These are phyloP conservation scores for Orbicella faveolata DNA, from an alignment of 64 coral and sea anemone species.

Conservation along the genomic window DNA sequence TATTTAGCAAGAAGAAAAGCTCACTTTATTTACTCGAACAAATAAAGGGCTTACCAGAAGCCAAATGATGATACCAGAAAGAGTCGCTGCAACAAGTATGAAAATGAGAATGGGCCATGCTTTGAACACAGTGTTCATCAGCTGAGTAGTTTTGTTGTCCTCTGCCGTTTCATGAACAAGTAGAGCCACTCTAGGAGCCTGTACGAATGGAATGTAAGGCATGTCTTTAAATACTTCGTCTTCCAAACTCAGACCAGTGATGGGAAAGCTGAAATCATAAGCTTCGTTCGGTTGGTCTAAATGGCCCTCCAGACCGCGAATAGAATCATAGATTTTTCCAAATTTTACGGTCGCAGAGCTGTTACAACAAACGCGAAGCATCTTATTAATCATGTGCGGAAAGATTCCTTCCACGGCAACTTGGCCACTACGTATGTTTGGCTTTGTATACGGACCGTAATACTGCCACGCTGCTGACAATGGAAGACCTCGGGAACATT, in stretches of 20 bases:
- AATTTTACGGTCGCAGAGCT: conserved; percentile 14
- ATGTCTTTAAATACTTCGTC: conserved; percentile 81
- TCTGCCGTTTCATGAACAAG: conserved; percentile 67
- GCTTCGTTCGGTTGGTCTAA: conserved; percentile 41
- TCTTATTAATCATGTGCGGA: conserved; percentile 81
- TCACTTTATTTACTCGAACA: neutral
- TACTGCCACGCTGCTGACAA: conserved; percentile 86
- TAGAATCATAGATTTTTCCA: conserved; percentile 73
- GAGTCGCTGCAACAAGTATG: conserved; percentile 85
- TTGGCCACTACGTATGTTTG: neutral
- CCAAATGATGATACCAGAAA: conserved; percentile 98
- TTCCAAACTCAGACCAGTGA: conserved; percentile 78
- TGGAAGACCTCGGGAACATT: conserved; percentile 63
- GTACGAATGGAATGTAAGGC: conserved; percentile 74
- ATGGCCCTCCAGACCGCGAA: conserved; percentile 58
- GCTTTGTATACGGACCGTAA: conserved; percentile 83
- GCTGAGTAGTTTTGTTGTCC: conserved; percentile 65
- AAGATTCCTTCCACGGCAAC: conserved; percentile 84
- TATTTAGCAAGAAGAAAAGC: no score
- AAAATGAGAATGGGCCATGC: conserved; percentile 97
- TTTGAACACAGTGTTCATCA: conserved; percentile 78
- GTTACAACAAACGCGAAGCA: conserved; percentile 81
- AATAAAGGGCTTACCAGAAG: conserved; percentile 64
- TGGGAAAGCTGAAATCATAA: conserved; percentile 87
- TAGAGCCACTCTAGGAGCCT: conserved; percentile 83